Evolutionary conservation across 2,888 invertebrate species (phyloP).

Genomic region (Ectemnius lituratus): DNA sequence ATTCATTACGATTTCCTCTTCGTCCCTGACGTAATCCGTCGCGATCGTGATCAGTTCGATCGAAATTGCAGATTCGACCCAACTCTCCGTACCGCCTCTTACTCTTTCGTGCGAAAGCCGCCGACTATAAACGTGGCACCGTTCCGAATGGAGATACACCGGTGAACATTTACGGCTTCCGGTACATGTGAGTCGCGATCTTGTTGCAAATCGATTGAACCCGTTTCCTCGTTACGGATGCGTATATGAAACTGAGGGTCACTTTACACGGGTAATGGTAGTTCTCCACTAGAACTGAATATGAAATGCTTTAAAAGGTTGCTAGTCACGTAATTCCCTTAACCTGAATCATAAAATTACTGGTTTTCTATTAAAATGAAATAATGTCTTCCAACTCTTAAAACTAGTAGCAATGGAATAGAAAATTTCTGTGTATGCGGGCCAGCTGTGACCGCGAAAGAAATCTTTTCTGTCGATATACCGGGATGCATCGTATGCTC

Average conservation of each 20-base stretch:
- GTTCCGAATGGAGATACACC: constrained; percentile 25
- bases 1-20: constrained; percentile 42
- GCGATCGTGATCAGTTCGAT: constrained; percentile 13
- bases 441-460: not conserved
- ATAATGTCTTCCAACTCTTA: no score
- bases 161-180: constrained; percentile 34
- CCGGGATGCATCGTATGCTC: constrained; percentile 30
- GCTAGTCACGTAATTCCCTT: no score
- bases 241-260: not conserved
- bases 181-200: constrained; percentile 19
- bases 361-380: no score
- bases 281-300: no score
- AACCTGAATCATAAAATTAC: no score
- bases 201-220: constrained; percentile 24
- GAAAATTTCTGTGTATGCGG: no score
- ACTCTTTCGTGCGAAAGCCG: not conserved
- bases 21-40: constrained; percentile 28
- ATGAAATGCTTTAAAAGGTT: no score
- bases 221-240: constrained; percentile 25
- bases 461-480: constrained; percentile 57
- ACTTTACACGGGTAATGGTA: not conserved
- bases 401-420: no score
- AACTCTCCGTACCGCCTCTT: no score
- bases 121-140: constrained; percentile 6
- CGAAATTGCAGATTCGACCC: constrained; percentile 1